Evolutionary conservation across 1,140 invertebrate genomes (phyloP).

Genomic region (Neotoxoptera formosana): DNA sequence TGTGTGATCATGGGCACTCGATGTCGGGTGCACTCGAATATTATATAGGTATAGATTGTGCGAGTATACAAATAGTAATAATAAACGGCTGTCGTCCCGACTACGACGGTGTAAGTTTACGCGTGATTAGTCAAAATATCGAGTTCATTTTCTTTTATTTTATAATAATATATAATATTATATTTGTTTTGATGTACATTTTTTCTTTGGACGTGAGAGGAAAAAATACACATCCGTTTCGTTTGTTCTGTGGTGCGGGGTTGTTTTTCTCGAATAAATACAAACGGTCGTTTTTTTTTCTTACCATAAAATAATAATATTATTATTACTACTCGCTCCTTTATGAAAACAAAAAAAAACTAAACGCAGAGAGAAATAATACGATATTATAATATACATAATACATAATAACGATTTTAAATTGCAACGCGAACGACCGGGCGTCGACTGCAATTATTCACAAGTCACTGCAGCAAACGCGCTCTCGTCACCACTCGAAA

Average conservation of each 20-base stretch:
- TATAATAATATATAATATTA: not conserved
- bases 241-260: not conserved
- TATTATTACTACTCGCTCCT: not conserved
- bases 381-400: not conserved
- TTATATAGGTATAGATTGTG: too few relatives aligned
- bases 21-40: not conserved
- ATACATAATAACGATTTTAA: not conserved
- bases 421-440: not conserved
- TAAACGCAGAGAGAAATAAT: not conserved
- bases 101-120: not conserved
- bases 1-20: not conserved
- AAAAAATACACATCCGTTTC: not conserved
- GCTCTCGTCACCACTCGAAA: not conserved
- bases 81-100: not conserved
- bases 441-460: slow-evolving; percentile 6
- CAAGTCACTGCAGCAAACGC: not conserved
- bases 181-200: not conserved
- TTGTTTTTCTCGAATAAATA: not conserved
- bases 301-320: not conserved
- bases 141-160: not conserved
- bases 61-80: not conserved
- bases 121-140: not conserved
- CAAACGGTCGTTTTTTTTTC: not conserved
- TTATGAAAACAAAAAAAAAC: not conserved
- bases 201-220: not conserved